Conservation (phyloP, 2,113 vertebrate species). For the Phalacrocorax aristotelis region DNA sequence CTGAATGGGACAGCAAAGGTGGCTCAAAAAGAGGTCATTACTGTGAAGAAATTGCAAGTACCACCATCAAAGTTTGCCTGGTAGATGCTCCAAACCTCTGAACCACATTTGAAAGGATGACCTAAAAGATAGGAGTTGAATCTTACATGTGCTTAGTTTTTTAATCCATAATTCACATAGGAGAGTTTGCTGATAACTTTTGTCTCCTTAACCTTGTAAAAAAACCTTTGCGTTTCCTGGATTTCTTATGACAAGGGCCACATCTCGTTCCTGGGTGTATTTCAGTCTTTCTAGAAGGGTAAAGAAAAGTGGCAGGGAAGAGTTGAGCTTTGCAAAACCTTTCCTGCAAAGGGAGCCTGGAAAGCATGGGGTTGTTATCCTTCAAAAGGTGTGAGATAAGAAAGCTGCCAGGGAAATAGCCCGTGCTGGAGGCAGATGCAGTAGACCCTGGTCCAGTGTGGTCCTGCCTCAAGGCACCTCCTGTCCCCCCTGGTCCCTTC, state of each 20-base stretch:
- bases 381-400: no score
- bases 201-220: not conserved
- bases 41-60: not conserved
- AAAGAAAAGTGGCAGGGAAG: not conserved
- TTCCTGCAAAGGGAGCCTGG: not conserved
- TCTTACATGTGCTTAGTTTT: not conserved
- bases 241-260: not conserved
- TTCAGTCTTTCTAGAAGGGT: not conserved
- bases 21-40: not conserved
- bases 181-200: not conserved
- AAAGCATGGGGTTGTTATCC: not conserved
- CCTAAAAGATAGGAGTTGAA: not conserved
- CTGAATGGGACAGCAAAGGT: not conserved
- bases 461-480: not conserved
- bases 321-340: not conserved
- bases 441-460: not conserved
- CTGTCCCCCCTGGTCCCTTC: rapidly evolving
- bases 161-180: rapidly evolving
- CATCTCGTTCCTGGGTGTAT: not conserved
- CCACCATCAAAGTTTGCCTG: not conserved
- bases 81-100: not conserved
- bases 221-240: not conserved
- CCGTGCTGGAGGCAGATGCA: not conserved
- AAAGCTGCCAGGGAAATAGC: not conserved
- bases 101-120: not conserved